Conservation (phyloP, 2,888 invertebrate genomes). For the Ectemnius cavifrons region DNA sequence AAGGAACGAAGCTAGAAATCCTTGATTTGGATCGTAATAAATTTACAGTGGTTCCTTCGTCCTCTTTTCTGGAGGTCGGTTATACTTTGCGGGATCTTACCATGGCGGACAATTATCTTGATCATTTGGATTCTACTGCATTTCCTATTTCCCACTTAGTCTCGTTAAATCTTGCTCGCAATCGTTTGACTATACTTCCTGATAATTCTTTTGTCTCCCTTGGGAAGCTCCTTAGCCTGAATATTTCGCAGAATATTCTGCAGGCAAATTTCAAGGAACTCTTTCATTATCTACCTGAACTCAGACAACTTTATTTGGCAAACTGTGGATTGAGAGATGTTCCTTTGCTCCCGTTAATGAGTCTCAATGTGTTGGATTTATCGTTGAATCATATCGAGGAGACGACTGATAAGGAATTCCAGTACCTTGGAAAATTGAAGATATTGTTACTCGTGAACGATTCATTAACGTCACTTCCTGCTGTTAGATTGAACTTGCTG, state of each 20-base stretch:
- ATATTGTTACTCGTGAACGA: constrained; percentile 88
- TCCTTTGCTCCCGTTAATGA: constrained; percentile 88
- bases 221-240: constrained; percentile 87
- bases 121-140: constrained; percentile 92
- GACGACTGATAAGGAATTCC: constrained; percentile 85
- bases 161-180: constrained; percentile 87
- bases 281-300: constrained; percentile 90
- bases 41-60: constrained; percentile 88
- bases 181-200: constrained; percentile 90
- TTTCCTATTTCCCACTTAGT: constrained; percentile 90
- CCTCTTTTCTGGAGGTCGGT: constrained; percentile 88
- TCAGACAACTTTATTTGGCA: constrained; percentile 88
- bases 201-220: constrained; percentile 93
- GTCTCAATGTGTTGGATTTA: constrained; percentile 88
- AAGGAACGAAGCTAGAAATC: constrained; percentile 88
- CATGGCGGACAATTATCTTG: constrained; percentile 88
- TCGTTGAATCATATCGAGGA: constrained; percentile 87
- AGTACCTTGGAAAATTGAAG: constrained; percentile 85
- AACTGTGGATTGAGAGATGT: constrained; percentile 87
- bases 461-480: constrained; percentile 87
- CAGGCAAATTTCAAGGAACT: constrained; percentile 89
- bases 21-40: constrained; percentile 89
- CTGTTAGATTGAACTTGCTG: constrained; percentile 84
- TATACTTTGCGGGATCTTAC: constrained; percentile 88
- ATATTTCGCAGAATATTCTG: constrained; percentile 88